Base-by-base conservation (phyloP, 2,113 vertebrate genomes). In the Chloebia gouldiae region DNA sequence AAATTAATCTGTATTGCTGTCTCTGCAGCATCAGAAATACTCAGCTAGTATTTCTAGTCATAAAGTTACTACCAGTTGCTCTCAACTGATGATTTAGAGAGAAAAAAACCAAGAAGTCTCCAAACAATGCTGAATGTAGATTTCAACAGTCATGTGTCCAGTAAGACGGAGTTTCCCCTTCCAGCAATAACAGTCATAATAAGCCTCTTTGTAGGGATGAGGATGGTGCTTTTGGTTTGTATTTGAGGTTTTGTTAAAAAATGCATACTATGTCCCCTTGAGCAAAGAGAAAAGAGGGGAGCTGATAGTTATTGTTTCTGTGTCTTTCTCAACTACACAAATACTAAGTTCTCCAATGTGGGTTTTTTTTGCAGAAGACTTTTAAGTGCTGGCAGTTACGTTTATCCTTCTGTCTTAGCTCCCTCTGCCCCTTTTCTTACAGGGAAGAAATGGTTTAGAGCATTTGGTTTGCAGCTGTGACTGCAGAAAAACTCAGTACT, bases 161-260 rank as follows among this genome's bases (percentile, higher is more conserved):
- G 76, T 81, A 94, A 93, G 92, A 93, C 95, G 83, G 79, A 95
- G 88, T 88, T 95, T 94, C 33, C 83, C 94, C 95, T 97, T 97
- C 95, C 96, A 97, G 96, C 95, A 96, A 92, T 87, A 97, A 94
- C 88, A 95, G 15, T 91, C 70, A 82, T 96, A 96, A 94, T 90
- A 88, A 97, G 86, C 31, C 70, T 89, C 86, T 96, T 96, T 97
- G 96, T 96, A 92, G 14, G 8, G 84, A 87, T 59, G 88, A 93
- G 95, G 91, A 96, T 93, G 94, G 81, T 96, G 75, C 93, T 97
- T 95, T 96, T 96, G 90, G 93, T 96, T 97, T 94, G 86, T 91
- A 60, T 96, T 97, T 97, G 96, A 97, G 96, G 96, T 96, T 96
- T 96, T 76, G 95, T 92, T 24, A 94, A 95, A 96, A 96, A 97